Conservation (phyloP, 1,140 invertebrate genomes). For the Temnothorax longispinosus region DNA sequence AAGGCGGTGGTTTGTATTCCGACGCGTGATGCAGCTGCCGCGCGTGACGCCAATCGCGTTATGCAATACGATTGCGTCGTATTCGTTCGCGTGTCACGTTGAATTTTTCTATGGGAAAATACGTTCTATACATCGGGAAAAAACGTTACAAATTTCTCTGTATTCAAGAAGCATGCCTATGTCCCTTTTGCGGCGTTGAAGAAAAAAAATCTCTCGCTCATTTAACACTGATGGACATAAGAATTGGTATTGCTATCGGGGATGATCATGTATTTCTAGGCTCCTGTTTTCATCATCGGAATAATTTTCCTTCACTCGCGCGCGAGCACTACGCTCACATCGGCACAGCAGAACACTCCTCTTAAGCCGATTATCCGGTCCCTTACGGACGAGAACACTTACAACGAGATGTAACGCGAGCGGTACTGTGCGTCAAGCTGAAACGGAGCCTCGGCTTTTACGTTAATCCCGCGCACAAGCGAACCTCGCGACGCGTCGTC, state of each 20-base stretch:
- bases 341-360: slow-evolving; percentile 19
- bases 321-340: background rate
- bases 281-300: background rate
- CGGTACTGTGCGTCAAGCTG: background rate
- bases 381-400: slow-evolving; percentile 15
- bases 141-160: background rate
- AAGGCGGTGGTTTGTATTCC: background rate
- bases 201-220: background rate
- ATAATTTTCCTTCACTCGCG: slow-evolving; percentile 34
- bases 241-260: background rate
- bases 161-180: background rate
- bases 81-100: background rate
- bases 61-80: slow-evolving; percentile 33
- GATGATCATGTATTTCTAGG: background rate
- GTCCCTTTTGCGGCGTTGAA: background rate
- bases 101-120: background rate
- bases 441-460: slow-evolving; percentile 47
- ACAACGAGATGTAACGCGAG: slow-evolving; percentile 5
- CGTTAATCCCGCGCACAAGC: slow-evolving; percentile 17
- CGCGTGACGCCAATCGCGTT: slow-evolving; percentile 32
- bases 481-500: slow-evolving; percentile 67
- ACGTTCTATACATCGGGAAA: background rate
- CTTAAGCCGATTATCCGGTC: background rate
- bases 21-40: slow-evolving; percentile 41
- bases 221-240: background rate